phyloP scores from a whole-genome alignment of 2,113 vertebrate species.

The Spea bombifrons region DNA sequence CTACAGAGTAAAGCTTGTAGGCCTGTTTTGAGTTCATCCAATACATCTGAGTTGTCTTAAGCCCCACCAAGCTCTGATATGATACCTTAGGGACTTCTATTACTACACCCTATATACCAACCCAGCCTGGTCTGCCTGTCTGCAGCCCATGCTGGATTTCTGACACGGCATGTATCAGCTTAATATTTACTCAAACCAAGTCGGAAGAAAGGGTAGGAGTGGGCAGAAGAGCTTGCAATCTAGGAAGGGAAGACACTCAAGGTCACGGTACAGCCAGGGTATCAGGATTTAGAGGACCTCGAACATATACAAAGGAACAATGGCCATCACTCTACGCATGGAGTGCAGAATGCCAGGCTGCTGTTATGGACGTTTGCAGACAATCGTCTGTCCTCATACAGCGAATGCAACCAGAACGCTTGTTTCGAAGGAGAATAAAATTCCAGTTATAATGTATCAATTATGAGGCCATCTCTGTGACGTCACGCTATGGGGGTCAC shows the following conservation, averaged over 20 bases:
- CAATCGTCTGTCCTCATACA: background rate
- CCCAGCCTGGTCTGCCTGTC: background rate
- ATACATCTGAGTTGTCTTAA: background rate
- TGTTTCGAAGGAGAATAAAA: background rate
- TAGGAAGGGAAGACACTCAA: conserved; percentile 16
- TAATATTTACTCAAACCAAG: too few relatives aligned
- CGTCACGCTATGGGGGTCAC: background rate
- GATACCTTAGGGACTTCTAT: background rate
- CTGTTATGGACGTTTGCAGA: background rate
- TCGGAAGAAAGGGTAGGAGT: background rate
- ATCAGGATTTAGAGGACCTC: background rate
- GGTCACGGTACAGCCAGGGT: conserved; percentile 15
- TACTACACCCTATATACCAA: background rate
- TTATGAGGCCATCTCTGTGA: background rate
- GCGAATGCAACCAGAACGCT: background rate
- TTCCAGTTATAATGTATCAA: background rate
- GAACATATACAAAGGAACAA: background rate
- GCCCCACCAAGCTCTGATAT: background rate
- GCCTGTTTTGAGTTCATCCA: too few relatives aligned
- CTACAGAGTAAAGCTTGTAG: background rate
- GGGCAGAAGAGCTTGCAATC: conserved; percentile 26
- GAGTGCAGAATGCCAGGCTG: background rate
- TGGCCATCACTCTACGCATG: background rate
- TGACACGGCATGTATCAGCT: too few relatives aligned
- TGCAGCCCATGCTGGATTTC: too few relatives aligned